A percentile compares a stretch with the other conserved stretches of the same genome.
These are phyloP conservation scores for Ennomos erosarius DNA, from an alignment of 2,888 invertebrate genomes.

Conservation along the genomic window DNA sequence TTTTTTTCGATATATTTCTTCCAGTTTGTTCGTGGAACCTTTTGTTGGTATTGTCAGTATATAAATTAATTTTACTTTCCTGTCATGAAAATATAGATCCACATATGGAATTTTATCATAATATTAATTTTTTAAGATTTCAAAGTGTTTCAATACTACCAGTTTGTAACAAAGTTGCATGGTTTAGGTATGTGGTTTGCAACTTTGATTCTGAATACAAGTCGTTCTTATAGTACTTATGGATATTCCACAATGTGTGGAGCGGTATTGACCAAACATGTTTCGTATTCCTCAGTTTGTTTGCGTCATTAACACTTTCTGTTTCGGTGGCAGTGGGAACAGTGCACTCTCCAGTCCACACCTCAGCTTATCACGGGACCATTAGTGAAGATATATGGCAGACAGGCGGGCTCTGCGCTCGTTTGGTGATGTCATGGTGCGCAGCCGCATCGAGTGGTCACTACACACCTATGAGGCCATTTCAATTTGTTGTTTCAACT, in stretches of 20 bases:
- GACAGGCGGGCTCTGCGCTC: constrained; percentile 8
- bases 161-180: no score
- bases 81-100: no score
- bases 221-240: no score
- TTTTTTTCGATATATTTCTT: constrained; percentile 1
- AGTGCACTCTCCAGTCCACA: not conserved
- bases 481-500: constrained; percentile 18
- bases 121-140: no score
- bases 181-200: no score
- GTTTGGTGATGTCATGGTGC: constrained; percentile 21
- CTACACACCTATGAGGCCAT: constrained; percentile 18
- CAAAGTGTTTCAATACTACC: no score
- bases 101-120: no score
- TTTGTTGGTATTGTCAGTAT: not conserved
- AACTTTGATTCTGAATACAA: no score
- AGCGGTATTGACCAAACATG: no score
- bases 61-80: no score
- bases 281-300: no score
- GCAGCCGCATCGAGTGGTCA: constrained; percentile 2
- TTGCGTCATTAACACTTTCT: constrained; percentile 2
- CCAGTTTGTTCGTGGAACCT: not conserved
- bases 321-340: constrained; percentile 5
- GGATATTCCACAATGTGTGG: no score
- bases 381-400: constrained; percentile 24
- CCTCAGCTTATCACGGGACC: constrained; percentile 13